Evolutionary conservation across 2,797 vertebrate species (phyloP), one percentile per base, ranked within the genome.

Genomic region (Rhinophrynus dorsalis): DNA sequence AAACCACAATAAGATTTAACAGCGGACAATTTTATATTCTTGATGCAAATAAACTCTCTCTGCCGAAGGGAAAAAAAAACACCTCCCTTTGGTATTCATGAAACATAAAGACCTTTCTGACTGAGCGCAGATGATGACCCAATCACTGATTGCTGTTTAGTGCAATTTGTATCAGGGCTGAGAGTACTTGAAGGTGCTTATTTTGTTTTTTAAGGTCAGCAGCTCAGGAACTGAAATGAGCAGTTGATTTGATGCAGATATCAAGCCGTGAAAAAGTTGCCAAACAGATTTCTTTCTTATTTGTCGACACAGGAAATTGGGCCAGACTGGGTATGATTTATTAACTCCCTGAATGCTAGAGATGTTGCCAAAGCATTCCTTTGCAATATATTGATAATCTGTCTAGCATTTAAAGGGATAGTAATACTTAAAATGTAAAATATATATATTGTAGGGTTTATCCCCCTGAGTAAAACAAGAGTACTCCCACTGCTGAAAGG

Each of bases 181-280:
- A 56, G 29, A 45, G 48, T 30, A 5, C 64, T 67, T 9, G 20
- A 57, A 26, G n/a, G 42, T 18, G 9, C 37, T 32, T 26, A 26
- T 35, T 56, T 33, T 47, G 3, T 57, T 44, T 27, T 57, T 67
- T 47, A 37, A 57, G 64, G 64, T 67, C 51, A 57, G 29, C 13
- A 32, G 48, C 30, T 54, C 10, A 52, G 24, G 21, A 30, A 47
- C 42, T 32, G 23, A 23, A 18, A 30, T 2, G n/a, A 3, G 10
- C 13, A 18, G 20, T 24, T 29, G 2, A 8, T 10, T 27, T 51
- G n/a, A 27, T 63, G 32, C 7, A 51, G 9, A 38, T 26, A 63
- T 23, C 18, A 20, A 26, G 33, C 42, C 5, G 9, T 17, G 27
- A 23, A 10, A 24, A 44, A 59, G 56, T 44, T 30, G 3, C 20